Evolutionary conservation across 2,888 invertebrate species (phyloP), one percentile per base, ranked within the genome.

Genomic region (Ormyrus labotus): DNA sequence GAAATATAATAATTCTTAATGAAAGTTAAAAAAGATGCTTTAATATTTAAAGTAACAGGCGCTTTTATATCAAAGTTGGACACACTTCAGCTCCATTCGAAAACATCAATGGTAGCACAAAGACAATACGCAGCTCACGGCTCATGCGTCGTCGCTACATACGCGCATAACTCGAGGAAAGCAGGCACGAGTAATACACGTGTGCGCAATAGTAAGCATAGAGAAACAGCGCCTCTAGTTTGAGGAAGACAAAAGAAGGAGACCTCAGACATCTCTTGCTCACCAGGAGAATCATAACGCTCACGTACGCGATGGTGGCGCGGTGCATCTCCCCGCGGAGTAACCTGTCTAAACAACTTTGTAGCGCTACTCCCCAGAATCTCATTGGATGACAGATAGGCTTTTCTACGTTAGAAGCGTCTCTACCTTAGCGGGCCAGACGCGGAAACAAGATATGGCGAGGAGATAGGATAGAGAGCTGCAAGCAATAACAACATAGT

Each of bases 301-400:
- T 6, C 19, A 10, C 76, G 70, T 55, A 57, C 53, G 63, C 7
- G 34, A 19, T 48, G 6, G 6, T 19, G n/a, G 55, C 48, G 8
- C 50, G n/a, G 71, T n/a, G 34, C 51, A 67, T 71, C 83, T 84
- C 84, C 81, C 83, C 64, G 76, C 64, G 83, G 81, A 69, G 84
- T 85, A 83, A 83, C 84, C 86, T 84, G 86, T 85, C 85, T 84
- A 85, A 88, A 87, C 85, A 87, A 87, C 85, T 87, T 87, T 86
- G 85, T 84, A 74, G 63, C 57, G n/a, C 51, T 19, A 45, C 47
- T 55, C 77, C 72, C 60, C 84, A 83, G 82, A 86, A 85, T 87
- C 85, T 85, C 86, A 86, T 87, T 86, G 85, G 85, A 83, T 84
- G 86, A 87, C 86, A 85, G 85, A 84, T 86, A 86, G 86, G 88